phyloP scores from a whole-genome alignment of 1,140 invertebrate genomes.

The Bombus pascuorum region DNA sequence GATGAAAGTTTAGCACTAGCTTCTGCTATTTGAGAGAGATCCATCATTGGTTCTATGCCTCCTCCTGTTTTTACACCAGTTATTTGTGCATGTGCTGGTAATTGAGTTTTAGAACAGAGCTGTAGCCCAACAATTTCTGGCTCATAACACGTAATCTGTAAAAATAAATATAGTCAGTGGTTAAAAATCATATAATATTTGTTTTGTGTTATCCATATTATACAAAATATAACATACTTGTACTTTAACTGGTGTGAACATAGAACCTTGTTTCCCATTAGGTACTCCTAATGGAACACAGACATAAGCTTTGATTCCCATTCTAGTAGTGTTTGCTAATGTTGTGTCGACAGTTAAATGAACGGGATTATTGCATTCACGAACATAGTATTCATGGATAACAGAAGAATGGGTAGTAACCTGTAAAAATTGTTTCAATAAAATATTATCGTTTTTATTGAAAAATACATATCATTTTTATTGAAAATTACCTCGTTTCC shows the following conservation, averaged over 20 bases:
- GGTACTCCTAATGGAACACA: constrained; percentile 88
- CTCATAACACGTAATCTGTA: constrained; percentile 90
- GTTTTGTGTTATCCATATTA: neutral
- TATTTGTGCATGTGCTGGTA: constrained; percentile 64
- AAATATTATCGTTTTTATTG: neutral
- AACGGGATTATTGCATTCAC: constrained; percentile 96
- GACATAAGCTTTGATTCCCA: constrained; percentile 96
- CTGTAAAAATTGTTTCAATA: constrained; percentile 49
- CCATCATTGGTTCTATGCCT: constrained; percentile 90
- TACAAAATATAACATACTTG: constrained; percentile 79
- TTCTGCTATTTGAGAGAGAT: constrained; percentile 93
- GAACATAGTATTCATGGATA: constrained; percentile 98
- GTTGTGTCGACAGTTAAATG: constrained; percentile 97
- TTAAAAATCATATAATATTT: neutral
- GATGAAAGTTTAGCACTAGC: constrained; percentile 89
- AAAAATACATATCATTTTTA: neutral
- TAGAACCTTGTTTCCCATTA: constrained; percentile 95
- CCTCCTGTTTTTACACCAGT: constrained; percentile 77
- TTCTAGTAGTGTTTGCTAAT: constrained; percentile 88
- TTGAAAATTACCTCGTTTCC: constrained; percentile 87
- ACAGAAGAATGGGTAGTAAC: constrained; percentile 98
- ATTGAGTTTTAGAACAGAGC: constrained; percentile 89
- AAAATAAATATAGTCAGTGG: neutral
- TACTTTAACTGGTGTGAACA: constrained; percentile 97
- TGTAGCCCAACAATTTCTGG: constrained; percentile 94